Evolutionary conservation across 2,113 vertebrate genomes (phyloP).

Genomic region (Solea solea): DNA sequence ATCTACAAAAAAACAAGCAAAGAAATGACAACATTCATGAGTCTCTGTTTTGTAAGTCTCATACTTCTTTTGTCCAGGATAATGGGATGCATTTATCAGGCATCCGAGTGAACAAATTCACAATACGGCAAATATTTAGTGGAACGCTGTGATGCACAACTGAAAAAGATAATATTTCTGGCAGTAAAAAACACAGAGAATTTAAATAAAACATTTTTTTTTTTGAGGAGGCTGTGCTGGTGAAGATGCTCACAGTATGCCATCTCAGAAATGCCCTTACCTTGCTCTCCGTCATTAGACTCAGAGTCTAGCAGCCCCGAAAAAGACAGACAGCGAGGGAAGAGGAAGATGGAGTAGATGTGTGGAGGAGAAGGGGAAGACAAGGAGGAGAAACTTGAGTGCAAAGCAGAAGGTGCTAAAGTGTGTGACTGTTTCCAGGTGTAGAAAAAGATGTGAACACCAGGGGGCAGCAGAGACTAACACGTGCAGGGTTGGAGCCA

Average conservation of each 20-base stretch:
- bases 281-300: conserved; percentile 79
- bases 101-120: background rate
- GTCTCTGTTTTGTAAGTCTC: background rate
- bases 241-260: background rate
- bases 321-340: conserved; percentile 31
- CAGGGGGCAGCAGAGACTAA: conserved; percentile 44
- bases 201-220: background rate
- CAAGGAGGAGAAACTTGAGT: conserved; percentile 44
- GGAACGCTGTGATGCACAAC: conserved; percentile 14
- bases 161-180: conserved; percentile 7
- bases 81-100: conserved; percentile 8
- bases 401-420: conserved; percentile 17
- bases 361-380: conserved; percentile 33
- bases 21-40: background rate
- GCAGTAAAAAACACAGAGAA: conserved; percentile 6
- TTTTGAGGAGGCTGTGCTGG: background rate
- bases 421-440: background rate
- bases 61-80: background rate
- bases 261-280: conserved; percentile 76
- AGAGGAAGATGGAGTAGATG: background rate
- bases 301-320: conserved; percentile 80
- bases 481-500: too few relatives aligned
- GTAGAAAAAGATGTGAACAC: conserved; percentile 15
- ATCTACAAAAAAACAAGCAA: conserved; percentile 45
- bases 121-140: background rate